These are phyloP conservation scores for Hippoglossus hippoglossus DNA, from an alignment of 2,797 vertebrate genomes.

Conservation along the genomic window DNA sequence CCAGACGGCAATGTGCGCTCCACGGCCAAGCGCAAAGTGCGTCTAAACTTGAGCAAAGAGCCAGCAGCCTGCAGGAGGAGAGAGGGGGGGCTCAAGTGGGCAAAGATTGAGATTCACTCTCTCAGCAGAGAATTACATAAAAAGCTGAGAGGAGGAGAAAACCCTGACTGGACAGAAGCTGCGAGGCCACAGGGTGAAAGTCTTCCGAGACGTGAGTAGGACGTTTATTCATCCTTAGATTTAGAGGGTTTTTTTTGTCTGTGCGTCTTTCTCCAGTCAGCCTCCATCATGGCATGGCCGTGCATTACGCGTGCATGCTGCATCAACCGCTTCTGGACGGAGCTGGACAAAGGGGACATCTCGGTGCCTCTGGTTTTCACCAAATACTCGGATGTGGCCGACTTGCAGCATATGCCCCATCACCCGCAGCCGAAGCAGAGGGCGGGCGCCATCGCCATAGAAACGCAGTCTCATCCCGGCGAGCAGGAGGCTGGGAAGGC, in stretches of 20 bases:
- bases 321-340: constrained; percentile 98
- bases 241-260: background rate
- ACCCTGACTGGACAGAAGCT: constrained; percentile 51
- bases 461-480: constrained; percentile 85
- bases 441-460: constrained; percentile 83
- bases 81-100: constrained; percentile 15
- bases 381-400: constrained; percentile 95
- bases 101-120: constrained; percentile 17
- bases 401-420: constrained; percentile 83
- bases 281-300: constrained; percentile 94
- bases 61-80: constrained; percentile 38
- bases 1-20: constrained; percentile 62
- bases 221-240: constrained; percentile 19
- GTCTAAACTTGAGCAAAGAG: constrained; percentile 58
- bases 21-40: constrained; percentile 45
- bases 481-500: constrained; percentile 82
- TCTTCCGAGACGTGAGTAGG: constrained; percentile 65
- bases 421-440: constrained; percentile 80
- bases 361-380: constrained; percentile 96
- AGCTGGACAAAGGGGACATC: constrained; percentile 97
- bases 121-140: constrained; percentile 16
- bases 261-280: constrained; percentile 4
- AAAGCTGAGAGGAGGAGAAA: constrained; percentile 23
- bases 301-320: constrained; percentile 98
- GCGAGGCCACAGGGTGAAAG: constrained; percentile 24